phyloP scores from a whole-genome alignment of 2,113 vertebrate genomes.

The Lepidothrix coronata region DNA sequence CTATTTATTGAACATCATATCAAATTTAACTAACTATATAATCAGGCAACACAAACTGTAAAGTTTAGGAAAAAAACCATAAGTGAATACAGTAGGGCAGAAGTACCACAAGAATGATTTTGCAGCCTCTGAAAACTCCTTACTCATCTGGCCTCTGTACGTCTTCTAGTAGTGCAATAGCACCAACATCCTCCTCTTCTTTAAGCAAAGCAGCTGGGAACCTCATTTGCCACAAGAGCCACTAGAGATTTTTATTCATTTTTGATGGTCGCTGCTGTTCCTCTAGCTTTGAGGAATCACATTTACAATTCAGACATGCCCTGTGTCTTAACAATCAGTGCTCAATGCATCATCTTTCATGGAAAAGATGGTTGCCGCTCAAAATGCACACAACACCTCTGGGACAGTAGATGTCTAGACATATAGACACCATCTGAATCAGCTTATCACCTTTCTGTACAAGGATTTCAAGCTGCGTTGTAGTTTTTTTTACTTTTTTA shows the following conservation, averaged over 20 bases:
- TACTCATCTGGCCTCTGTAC: not conserved
- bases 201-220: not conserved
- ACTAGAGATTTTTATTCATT: not conserved
- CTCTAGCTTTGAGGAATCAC: slow-evolving; percentile 78
- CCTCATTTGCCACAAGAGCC: not conserved
- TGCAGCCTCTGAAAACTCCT: not conserved
- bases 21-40: not conserved
- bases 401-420: slow-evolving; percentile 77
- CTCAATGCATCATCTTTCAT: slow-evolving; percentile 73
- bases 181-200: not conserved
- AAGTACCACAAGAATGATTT: not conserved
- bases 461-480: slow-evolving; percentile 67
- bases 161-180: not conserved
- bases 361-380: slow-evolving; percentile 80
- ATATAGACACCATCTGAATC: slow-evolving; percentile 73
- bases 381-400: slow-evolving; percentile 76
- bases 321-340: slow-evolving; percentile 78
- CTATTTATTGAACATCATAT: not conserved
- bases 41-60: not conserved
- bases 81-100: not conserved
- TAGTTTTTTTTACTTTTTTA: slow-evolving; percentile 72
- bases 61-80: not conserved
- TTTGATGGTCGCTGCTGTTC: slow-evolving; percentile 58
- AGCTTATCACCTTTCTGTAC: slow-evolving; percentile 72
- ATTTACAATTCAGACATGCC: slow-evolving; percentile 82